A percentile compares a stretch with the other conserved stretches of the same genome.
phyloP scores from a whole-genome alignment of 2,113 vertebrate genomes.

The Hydropotes inermis region DNA sequence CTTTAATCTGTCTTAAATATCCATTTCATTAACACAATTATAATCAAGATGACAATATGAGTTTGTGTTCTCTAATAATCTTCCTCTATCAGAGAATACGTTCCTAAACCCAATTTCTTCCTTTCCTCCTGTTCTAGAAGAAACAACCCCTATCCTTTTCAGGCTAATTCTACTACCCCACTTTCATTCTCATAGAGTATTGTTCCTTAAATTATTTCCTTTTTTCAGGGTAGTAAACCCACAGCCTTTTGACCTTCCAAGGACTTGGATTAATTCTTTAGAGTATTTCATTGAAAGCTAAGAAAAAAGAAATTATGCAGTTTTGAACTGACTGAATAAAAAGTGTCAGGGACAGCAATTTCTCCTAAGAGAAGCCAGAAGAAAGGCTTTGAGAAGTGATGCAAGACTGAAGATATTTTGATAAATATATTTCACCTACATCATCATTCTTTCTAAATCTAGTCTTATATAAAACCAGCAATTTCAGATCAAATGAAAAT shows the following conservation, averaged over 20 bases:
- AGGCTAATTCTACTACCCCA: neutral
- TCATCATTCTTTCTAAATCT: neutral
- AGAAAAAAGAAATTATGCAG: neutral
- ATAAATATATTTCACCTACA: slow-evolving; percentile 1
- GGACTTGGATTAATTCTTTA: neutral
- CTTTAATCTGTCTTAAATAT: neutral
- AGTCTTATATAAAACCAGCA: neutral
- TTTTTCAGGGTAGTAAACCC: neutral
- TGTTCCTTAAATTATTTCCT: neutral
- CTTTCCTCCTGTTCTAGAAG: neutral
- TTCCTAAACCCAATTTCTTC: neutral
- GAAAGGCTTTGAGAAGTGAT: slow-evolving; percentile 4
- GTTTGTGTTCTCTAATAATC: neutral
- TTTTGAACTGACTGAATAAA: neutral
- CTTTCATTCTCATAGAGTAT: neutral
- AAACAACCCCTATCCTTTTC: neutral
- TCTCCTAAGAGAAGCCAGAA: neutral
- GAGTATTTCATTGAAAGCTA: neutral
- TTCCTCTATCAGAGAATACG: neutral
- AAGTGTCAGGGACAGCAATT: neutral
- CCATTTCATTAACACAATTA: neutral
- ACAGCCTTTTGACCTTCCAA: neutral
- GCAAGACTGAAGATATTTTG: neutral
- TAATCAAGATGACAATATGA: neutral
- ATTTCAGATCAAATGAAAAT: neutral